phyloP scores from a whole-genome alignment of 2,113 vertebrate species.

The Poeciliopsis prolifica region DNA sequence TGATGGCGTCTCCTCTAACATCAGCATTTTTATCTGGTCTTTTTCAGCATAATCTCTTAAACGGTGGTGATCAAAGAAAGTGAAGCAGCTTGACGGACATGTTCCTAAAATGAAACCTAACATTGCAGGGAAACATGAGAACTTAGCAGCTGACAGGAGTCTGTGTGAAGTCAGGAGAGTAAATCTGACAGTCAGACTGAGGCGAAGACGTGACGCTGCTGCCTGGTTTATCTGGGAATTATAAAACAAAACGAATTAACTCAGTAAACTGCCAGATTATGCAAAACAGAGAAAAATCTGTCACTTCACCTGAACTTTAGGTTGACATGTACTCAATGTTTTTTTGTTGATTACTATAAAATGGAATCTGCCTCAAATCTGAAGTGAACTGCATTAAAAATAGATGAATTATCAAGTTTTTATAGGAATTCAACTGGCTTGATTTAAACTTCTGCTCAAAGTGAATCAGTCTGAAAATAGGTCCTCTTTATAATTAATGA shows the following conservation, averaged over 20 bases:
- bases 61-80: too few relatives aligned
- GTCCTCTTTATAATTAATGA: conserved; percentile 1
- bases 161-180: too few relatives aligned
- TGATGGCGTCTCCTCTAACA: too few relatives aligned
- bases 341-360: background rate
- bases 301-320: too few relatives aligned
- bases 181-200: background rate
- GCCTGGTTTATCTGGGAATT: background rate
- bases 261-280: too few relatives aligned
- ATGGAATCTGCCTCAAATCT: background rate
- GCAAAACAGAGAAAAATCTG: background rate
- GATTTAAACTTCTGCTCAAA: conserved; percentile 4
- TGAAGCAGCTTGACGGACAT: too few relatives aligned
- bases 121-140: background rate
- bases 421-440: background rate
- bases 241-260: background rate
- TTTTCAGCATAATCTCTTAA: too few relatives aligned
- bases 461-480: conserved; percentile 7
- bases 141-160: background rate
- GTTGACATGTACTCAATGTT: background rate
- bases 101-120: too few relatives aligned
- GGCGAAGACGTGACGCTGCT: background rate
- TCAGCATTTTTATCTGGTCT: too few relatives aligned
- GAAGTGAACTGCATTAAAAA: conserved; percentile 8
- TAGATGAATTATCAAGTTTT: background rate